Conservation (phyloP, 2,797 vertebrate genomes). For the Botia kubotai region DNA sequence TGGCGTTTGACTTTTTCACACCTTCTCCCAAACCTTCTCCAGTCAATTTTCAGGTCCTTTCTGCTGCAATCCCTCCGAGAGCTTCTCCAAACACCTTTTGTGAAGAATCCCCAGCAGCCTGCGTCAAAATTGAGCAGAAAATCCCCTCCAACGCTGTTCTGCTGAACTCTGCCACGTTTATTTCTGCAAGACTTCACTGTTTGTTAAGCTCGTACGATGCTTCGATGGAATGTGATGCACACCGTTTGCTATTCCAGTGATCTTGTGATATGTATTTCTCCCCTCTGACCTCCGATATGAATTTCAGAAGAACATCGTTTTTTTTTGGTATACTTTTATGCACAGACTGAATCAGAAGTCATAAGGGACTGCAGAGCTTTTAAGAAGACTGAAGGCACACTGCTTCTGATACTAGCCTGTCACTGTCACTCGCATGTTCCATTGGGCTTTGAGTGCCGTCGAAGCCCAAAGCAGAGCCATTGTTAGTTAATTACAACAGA, state of each 20-base stretch:
- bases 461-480: constrained; percentile 13
- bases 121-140: constrained; percentile 58
- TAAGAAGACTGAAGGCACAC: constrained; percentile 34
- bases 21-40: constrained; percentile 44
- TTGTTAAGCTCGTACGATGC: constrained; percentile 42
- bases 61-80: constrained; percentile 50
- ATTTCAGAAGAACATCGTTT: constrained; percentile 49
- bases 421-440: constrained; percentile 51
- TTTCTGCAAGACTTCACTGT: constrained; percentile 56
- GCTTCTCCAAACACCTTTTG: constrained; percentile 51
- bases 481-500: constrained; percentile 48
- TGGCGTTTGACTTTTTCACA: constrained; percentile 56
- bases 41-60: constrained; percentile 65
- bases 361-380: constrained; percentile 36
- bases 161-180: constrained; percentile 33
- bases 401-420: constrained; percentile 37
- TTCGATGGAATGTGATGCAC: constrained; percentile 42
- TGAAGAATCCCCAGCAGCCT: constrained; percentile 50
- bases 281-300: constrained; percentile 2
- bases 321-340: constrained; percentile 37
- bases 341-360: constrained; percentile 44
- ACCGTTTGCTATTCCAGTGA: constrained; percentile 22
- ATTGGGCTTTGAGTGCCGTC: constrained; percentile 22
- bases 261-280: constrained; percentile 48
- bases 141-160: constrained; percentile 46